Evolutionary conservation across 2,888 invertebrate genomes (phyloP), one percentile per base, ranked within the genome.

Genomic region (Ormia ochracea): DNA sequence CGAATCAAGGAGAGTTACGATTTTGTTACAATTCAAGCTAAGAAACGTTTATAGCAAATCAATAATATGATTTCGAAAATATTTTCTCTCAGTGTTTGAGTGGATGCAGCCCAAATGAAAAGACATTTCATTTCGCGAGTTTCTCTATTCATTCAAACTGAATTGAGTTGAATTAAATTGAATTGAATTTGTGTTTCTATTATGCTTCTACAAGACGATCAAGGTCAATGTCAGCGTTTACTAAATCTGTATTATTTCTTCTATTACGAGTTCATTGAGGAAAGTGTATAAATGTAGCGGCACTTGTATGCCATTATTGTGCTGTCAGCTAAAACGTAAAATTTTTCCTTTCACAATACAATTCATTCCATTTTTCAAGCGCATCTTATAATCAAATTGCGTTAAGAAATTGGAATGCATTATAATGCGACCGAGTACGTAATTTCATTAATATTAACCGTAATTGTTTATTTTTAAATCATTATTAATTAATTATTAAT

Each of bases 171-270:
- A 38, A 28, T 28, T 4, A 3, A 36, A 36, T 36, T 36, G 36
- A 10, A 36, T 36, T n/a, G 36, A 36, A 21, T 48, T 33, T 72
- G n/a, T n/a, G n/a, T 38, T 31, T 21, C 23, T 54, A 31, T 6
- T 78, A 45, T 12, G 10, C 50, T 50, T 72, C 45, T 43, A 36
- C 36, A 45, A 61, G 14, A 61, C 14, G n/a, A n/a, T n/a, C 78
- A 78, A 73, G 78, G 78, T 66, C 73, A 78, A 78, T 72, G 69
- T 69, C 48, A 66, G 54, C n/a, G 26, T 48, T 10, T 10, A 28
- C 4, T 56, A 48, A 23, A 10, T 28, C 14, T 12, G 17, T 48
- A 12, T n/a, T n/a, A n/a, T 41, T 17, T 38, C 70, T 59, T 59
- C 70, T 79, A 65, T 69, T 41, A 38, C n/a, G n/a, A n/a, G n/a